Evolutionary conservation across 2,888 invertebrate species (phyloP), one percentile per base, ranked within the genome.

Genomic region (Drosophila robusta): DNA sequence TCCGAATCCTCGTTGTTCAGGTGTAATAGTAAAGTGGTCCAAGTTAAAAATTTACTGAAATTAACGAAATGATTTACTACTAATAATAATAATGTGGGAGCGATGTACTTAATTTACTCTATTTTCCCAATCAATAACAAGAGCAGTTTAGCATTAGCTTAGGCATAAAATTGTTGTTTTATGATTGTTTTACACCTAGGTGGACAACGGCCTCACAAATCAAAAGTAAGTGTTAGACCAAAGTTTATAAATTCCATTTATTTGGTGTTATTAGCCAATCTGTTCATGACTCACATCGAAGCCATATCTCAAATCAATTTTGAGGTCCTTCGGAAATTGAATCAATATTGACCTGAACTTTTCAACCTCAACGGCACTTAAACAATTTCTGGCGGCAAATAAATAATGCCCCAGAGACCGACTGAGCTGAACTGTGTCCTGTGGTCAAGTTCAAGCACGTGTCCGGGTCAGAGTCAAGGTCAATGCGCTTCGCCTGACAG

Each of bases 401-500:
- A 67, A 67, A 67, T 66, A 56, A 55, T 45, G 39, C 12, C 44
- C 32, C 42, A 65, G 24, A 14, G 65, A 34, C 32, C 11, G 32
- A 4, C 34, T 34, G 34, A 34, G 4, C 1, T 41, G 52, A 52
- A 52, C 52, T 16, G 29, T 46, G 39, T 14, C 49, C 46, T 51
- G 36, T 67, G 75, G 72, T 74, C 75, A 72, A 68, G 54, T 34
- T 39, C 39, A 52, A 12, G 32, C 70, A 57, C 70, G 60, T 69
- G 54, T 39, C 39, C 45, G 9, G 45, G 18, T 11, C 24, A 74
- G 67, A 72, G 89, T 86, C 86, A 86, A 87, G 86, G 86, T 75
- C 84, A 73, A 63, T 78, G 80, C 70, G 75, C 71, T 52, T 65
- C 55, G 22, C 57, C 36, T 44, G 65, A 49, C 65, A 62, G 51